A percentile compares a stretch with the other conserved stretches of the same genome.
phyloP scores from a whole-genome alignment of 1,140 invertebrate genomes.

The Adelges cooleyi region DNA sequence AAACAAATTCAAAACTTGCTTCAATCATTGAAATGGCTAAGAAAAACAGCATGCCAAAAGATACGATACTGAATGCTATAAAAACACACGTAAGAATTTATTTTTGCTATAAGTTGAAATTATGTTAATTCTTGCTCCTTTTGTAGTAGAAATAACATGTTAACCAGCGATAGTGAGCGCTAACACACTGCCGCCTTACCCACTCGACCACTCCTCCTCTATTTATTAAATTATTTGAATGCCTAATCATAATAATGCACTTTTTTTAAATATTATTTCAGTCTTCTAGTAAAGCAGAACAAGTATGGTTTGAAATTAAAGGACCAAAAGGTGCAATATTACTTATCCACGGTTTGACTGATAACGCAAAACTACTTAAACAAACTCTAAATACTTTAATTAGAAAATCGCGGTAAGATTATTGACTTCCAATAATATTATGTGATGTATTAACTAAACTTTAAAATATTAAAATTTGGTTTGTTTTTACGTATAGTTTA shows the following conservation, averaged over 20 bases:
- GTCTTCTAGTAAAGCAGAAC: slow-evolving; percentile 11
- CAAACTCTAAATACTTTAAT: slow-evolving; percentile 38
- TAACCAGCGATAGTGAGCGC: too few species aligned
- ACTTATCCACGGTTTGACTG: slow-evolving; percentile 39
- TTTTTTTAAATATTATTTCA: neutral
- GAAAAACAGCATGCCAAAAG: slow-evolving; percentile 46
- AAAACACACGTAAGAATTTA: slow-evolving; percentile 37
- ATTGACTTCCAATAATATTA: neutral
- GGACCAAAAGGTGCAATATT: slow-evolving; percentile 40
- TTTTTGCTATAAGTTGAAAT: too few species aligned
- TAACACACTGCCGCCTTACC: too few species aligned
- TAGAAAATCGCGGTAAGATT: slow-evolving; percentile 41
- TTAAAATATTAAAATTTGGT: neutral
- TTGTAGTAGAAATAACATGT: too few species aligned
- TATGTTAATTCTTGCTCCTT: too few species aligned
- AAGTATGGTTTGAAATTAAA: slow-evolving; percentile 34
- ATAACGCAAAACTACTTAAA: slow-evolving; percentile 37
- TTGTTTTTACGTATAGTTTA: neutral
- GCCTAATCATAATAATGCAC: too few species aligned
- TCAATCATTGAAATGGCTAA: slow-evolving; percentile 47
- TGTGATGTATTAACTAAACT: neutral
- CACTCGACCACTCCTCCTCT: too few species aligned
- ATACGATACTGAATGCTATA: slow-evolving; percentile 46
- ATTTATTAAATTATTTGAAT: too few species aligned
- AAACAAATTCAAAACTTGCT: slow-evolving; percentile 44